phyloP scores from a whole-genome alignment of 2,797 vertebrate genomes.

The Microctenopoma lineatum region DNA sequence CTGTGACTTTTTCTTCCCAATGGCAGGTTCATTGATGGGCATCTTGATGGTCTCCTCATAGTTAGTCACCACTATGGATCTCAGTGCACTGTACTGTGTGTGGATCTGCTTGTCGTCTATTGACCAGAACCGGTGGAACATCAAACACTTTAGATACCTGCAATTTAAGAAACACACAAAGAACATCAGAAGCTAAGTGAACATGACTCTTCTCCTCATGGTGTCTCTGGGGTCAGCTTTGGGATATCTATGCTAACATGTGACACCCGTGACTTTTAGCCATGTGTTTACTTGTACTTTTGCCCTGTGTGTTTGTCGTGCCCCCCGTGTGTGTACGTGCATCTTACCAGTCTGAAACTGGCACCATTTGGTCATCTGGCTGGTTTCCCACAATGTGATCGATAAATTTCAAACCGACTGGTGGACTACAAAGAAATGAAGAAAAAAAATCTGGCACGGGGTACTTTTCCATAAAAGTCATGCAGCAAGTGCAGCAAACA shows the following conservation, averaged over 20 bases:
- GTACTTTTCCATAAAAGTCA: constrained; percentile 21
- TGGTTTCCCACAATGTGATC: constrained; percentile 91
- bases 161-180: constrained; percentile 14
- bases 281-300: constrained; percentile 62
- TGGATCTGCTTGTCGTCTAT: constrained; percentile 90
- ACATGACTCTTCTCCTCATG: too few species aligned
- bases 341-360: constrained; percentile 85
- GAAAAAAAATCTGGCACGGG: neutral
- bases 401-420: constrained; percentile 80
- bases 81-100: constrained; percentile 85
- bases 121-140: constrained; percentile 91
- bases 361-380: constrained; percentile 87
- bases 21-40: constrained; percentile 89
- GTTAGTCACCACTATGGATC: constrained; percentile 88
- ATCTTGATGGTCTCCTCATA: constrained; percentile 90
- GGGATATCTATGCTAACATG: neutral
- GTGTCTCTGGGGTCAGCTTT: neutral
- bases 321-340: constrained; percentile 53
- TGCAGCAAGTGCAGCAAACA: neutral
- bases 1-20: constrained; percentile 84
- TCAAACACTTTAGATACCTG: constrained; percentile 88
- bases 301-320: constrained; percentile 35
- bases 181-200: neutral
- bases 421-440: constrained; percentile 72
- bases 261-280: neutral